These are phyloP conservation scores for Grammomys surdaster DNA, from an alignment of 2,113 vertebrate genomes.

Conservation along the genomic window DNA sequence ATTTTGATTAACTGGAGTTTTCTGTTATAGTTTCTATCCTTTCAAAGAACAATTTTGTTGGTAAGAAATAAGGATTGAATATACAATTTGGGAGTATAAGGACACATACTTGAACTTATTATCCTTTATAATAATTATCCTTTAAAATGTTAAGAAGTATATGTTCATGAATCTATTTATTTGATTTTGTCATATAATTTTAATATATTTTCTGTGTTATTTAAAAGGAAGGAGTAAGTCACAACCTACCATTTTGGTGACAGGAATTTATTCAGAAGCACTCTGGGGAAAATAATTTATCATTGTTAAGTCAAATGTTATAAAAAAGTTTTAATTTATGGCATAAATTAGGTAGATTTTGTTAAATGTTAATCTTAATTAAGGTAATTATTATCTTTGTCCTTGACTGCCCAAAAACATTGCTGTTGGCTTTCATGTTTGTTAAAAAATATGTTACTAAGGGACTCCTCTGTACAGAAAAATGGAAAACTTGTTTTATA, in stretches of 20 bases:
- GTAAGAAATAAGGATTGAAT: not conserved
- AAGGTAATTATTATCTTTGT: not conserved
- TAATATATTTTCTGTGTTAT: conserved; percentile 28
- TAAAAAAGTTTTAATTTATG: not conserved
- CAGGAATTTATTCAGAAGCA: not conserved
- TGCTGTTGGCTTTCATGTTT: not conserved
- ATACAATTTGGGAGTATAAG: not conserved
- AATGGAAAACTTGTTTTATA: conserved; percentile 24
- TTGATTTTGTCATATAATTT: conserved; percentile 35
- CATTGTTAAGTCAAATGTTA: conserved; percentile 24
- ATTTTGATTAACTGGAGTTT: not conserved
- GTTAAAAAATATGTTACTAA: not conserved
- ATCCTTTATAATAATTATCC: not conserved
- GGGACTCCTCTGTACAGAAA: not conserved
- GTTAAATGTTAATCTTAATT: conserved; percentile 53
- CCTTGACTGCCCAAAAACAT: not conserved
- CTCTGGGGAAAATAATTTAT: not conserved
- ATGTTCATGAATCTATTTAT: conserved; percentile 15
- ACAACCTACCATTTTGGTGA: conserved; percentile 21
- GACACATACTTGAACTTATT: not conserved
- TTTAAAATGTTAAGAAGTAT: conserved; percentile 23
- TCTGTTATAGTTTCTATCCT: not conserved
- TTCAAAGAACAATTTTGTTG: not conserved
- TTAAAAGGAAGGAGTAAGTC: not conserved
- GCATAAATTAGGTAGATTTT: conserved; percentile 14